These are phyloP conservation scores for Dilophus febrilis DNA, from an alignment of 2,888 invertebrate genomes.

Conservation along the genomic window DNA sequence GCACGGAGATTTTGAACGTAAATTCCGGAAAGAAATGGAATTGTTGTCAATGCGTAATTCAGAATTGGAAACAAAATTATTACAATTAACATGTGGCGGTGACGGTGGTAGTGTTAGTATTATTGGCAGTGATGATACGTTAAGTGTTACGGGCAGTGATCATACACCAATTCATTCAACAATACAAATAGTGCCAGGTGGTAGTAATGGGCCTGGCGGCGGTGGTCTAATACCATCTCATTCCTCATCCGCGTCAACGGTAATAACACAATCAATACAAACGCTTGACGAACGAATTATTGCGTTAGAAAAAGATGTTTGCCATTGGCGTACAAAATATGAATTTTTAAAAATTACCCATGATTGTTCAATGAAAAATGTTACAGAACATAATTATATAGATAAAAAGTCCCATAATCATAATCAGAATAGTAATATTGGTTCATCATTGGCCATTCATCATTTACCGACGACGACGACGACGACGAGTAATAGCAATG, in stretches of 20 bases:
- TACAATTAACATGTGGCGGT: constrained; percentile 22
- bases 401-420: constrained; percentile 9
- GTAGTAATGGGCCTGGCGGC: too few relatives aligned
- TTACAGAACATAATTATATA: constrained; percentile 14
- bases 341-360: constrained; percentile 47
- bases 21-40: constrained; percentile 28
- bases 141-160: constrained; percentile 33
- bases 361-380: too few relatives aligned
- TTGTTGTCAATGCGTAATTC: constrained; percentile 28
- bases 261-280: too few relatives aligned
- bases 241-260: constrained; percentile 3
- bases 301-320: constrained; percentile 45
- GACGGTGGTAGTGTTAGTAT: constrained; percentile 35
- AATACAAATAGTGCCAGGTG: too few relatives aligned
- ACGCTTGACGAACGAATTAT: constrained; percentile 27
- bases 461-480: not conserved
- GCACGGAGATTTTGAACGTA: constrained; percentile 32
- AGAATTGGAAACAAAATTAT: constrained; percentile 30
- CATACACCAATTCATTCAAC: constrained; percentile 20
- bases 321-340: constrained; percentile 56
- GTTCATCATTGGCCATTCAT: too few relatives aligned
- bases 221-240: too few relatives aligned
- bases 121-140: constrained; percentile 46
- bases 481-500: not conserved
- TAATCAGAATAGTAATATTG: constrained; percentile 9